These are phyloP conservation scores for Euwallacea similis DNA, from an alignment of 1,140 invertebrate species.

Conservation along the genomic window DNA sequence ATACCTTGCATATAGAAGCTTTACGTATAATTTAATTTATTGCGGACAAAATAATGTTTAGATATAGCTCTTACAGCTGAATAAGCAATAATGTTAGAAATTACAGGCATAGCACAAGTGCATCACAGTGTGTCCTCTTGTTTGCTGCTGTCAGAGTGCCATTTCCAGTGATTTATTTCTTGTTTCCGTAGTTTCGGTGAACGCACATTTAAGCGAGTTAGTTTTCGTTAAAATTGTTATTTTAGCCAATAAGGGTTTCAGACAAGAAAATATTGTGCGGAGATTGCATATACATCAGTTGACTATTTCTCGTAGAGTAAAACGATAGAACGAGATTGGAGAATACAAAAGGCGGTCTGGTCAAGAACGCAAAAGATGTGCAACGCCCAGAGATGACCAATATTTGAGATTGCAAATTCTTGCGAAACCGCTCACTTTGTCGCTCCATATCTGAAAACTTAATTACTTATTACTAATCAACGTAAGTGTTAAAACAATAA, in stretches of 20 bases:
- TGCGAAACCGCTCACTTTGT: slow-evolving; percentile 26
- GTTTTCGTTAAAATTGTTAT: slow-evolving; percentile 18
- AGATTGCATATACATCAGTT: slow-evolving; percentile 25
- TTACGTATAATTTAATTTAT: background rate
- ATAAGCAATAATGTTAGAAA: slow-evolving; percentile 5
- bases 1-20: background rate
- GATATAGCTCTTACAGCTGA: slow-evolving; percentile 8
- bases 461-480: slow-evolving; percentile 21
- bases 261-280: slow-evolving; percentile 17
- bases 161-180: slow-evolving; percentile 11
- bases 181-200: background rate
- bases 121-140: background rate
- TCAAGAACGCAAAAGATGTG: slow-evolving; percentile 30
- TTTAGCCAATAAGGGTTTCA: slow-evolving; percentile 11
- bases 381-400: slow-evolving; percentile 19
- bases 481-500: slow-evolving; percentile 17
- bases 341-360: slow-evolving; percentile 28
- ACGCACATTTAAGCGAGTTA: slow-evolving; percentile 2
- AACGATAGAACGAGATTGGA: slow-evolving; percentile 30
- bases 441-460: slow-evolving; percentile 15
- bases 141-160: slow-evolving; percentile 1
- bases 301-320: slow-evolving; percentile 30
- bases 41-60: background rate
- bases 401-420: slow-evolving; percentile 2
- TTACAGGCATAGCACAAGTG: background rate